These are phyloP conservation scores for Laothoe populi DNA, from an alignment of 2,888 invertebrate species.

Conservation along the genomic window DNA sequence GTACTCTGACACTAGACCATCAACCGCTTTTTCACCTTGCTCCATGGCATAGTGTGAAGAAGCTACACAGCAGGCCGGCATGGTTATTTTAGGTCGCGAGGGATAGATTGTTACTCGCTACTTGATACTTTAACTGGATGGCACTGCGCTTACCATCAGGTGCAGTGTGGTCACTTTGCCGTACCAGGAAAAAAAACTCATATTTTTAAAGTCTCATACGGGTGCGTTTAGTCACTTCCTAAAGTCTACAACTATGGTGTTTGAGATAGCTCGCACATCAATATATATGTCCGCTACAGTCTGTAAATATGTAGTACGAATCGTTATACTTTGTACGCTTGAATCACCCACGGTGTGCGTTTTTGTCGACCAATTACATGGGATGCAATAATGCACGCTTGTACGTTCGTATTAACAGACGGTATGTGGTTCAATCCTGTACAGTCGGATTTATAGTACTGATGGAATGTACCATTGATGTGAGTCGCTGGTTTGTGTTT, in stretches of 20 bases:
- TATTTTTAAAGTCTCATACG: too few relatives aligned
- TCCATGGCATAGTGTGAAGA: too few relatives aligned
- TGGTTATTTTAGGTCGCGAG: too few relatives aligned
- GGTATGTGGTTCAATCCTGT: conserved; percentile 54
- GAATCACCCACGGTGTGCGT: conserved; percentile 40
- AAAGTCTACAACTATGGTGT: background rate
- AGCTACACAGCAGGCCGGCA: too few relatives aligned
- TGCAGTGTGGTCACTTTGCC: too few relatives aligned
- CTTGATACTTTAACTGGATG: too few relatives aligned
- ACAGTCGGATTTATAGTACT: conserved; percentile 34
- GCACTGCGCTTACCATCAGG: too few relatives aligned
- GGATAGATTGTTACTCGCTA: too few relatives aligned
- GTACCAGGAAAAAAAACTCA: too few relatives aligned
- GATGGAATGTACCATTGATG: conserved; percentile 1
- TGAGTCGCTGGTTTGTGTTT: conserved; percentile 4
- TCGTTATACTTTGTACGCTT: conserved; percentile 30
- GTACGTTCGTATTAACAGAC: conserved; percentile 59
- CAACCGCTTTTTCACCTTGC: too few relatives aligned
- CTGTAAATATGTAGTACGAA: conserved; percentile 32
- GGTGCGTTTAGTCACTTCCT: too few relatives aligned
- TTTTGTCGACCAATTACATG: conserved; percentile 58
- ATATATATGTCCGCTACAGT: background rate
- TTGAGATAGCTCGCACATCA: background rate
- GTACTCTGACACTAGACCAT: too few relatives aligned
- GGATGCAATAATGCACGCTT: conserved; percentile 49